Evolutionary conservation across 2,113 vertebrate genomes (phyloP).

Genomic region (Noctilio leporinus): DNA sequence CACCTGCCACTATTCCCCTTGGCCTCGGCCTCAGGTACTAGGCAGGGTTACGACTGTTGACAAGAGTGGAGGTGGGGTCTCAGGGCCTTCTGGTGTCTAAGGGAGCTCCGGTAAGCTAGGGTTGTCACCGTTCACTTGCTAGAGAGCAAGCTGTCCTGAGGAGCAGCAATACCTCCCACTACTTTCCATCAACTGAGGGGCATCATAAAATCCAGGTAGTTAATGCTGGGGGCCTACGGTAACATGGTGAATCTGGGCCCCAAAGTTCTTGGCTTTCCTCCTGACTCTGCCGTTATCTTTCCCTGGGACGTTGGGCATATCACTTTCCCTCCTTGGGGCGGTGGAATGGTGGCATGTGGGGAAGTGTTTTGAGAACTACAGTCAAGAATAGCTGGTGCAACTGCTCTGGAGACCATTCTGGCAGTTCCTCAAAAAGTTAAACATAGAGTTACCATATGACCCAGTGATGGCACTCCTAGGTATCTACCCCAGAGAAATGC

Average conservation of each 20-base stretch:
- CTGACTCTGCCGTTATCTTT: neutral
- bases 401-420: constrained; percentile 15
- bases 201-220: neutral
- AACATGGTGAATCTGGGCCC: neutral
- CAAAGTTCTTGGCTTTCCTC: neutral
- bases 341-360: neutral
- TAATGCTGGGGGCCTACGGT: neutral
- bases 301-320: neutral
- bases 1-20: neutral
- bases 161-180: no score
- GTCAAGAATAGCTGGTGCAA: neutral
- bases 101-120: neutral
- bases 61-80: neutral
- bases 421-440: neutral
- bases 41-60: neutral
- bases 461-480: neutral
- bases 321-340: neutral
- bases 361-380: neutral
- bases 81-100: neutral
- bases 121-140: neutral
- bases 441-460: neutral
- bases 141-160: neutral
- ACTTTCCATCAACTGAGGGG: neutral
- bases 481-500: neutral
- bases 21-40: neutral